phyloP scores from a whole-genome alignment of 2,888 invertebrate genomes.

The Protophormia terraenovae region DNA sequence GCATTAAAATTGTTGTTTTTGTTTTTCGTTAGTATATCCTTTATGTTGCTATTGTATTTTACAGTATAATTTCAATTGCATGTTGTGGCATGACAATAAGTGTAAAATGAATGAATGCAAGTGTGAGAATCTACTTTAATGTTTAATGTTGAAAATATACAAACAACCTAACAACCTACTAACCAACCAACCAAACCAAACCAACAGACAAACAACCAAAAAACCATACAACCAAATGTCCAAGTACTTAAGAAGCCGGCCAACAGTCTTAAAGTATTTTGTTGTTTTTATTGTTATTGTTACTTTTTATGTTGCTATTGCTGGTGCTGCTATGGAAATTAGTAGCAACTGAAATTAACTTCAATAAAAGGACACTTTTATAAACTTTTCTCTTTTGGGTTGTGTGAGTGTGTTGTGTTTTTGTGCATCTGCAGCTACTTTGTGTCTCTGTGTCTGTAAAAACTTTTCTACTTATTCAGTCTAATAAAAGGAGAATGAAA shows the following conservation, averaged over 20 bases:
- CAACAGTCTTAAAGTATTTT: constrained; percentile 18
- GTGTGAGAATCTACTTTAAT: not conserved
- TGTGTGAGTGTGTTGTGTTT: not conserved
- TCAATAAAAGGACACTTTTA: constrained; percentile 42
- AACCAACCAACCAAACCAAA: not conserved
- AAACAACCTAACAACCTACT: not conserved
- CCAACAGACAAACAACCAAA: constrained; percentile 17
- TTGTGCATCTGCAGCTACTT: not conserved
- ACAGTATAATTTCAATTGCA: constrained; percentile 58
- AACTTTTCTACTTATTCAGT: not conserved
- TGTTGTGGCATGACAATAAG: constrained; percentile 48
- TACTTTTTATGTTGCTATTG: not conserved
- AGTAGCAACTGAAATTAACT: constrained; percentile 57
- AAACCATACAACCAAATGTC: constrained; percentile 20
- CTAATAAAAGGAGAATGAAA: constrained; percentile 17
- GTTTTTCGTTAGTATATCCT: constrained; percentile 42
- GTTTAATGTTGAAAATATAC: not conserved
- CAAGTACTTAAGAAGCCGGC: not conserved
- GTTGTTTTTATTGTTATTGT: constrained; percentile 8
- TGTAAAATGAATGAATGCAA: constrained; percentile 4
- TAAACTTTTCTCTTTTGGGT: not conserved
- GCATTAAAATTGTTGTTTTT: constrained; percentile 57
- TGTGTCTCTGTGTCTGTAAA: not conserved
- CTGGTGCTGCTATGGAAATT: constrained; percentile 15
- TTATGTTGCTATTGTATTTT: constrained; percentile 49